phyloP scores from a whole-genome alignment of 2,888 invertebrate species.

The Lasioglossum morio region DNA sequence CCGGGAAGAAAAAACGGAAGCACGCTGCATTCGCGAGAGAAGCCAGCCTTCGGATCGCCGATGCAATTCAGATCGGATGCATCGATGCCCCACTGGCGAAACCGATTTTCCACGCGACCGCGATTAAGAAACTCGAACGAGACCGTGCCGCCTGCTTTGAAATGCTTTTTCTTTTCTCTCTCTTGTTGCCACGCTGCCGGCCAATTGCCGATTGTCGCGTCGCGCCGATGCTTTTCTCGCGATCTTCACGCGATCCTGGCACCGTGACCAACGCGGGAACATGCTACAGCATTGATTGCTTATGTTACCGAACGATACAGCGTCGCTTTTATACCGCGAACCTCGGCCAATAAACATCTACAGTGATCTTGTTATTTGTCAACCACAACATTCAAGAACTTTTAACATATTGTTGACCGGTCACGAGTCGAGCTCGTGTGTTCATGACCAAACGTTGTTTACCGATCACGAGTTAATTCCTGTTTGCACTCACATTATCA shows the following conservation, averaged over 20 bases:
- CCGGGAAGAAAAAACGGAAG: constrained; percentile 32
- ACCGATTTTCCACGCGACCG: constrained; percentile 13
- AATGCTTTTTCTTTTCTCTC: constrained; percentile 9
- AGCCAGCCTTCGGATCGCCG: constrained; percentile 14
- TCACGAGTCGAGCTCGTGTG: too few species aligned
- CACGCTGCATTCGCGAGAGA: constrained; percentile 36
- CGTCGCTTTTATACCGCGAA: too few species aligned
- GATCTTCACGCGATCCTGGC: neutral
- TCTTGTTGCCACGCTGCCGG: constrained; percentile 6
- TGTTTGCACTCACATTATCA: too few species aligned
- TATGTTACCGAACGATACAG: too few species aligned
- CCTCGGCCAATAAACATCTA: neutral
- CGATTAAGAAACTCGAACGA: constrained; percentile 9
- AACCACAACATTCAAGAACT: too few species aligned
- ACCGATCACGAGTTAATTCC: too few species aligned
- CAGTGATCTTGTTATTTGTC: neutral
- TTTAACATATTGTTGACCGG: too few species aligned
- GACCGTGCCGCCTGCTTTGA: neutral
- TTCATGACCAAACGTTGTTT: too few species aligned
- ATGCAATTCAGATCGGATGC: constrained; percentile 34
- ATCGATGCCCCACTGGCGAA: constrained; percentile 20
- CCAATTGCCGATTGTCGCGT: constrained; percentile 14
- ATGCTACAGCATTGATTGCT: neutral
- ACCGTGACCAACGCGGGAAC: neutral
- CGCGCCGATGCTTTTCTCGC: neutral